Conservation (phyloP, 2,888 invertebrate genomes). For the Falcaria lacertinaria region DNA sequence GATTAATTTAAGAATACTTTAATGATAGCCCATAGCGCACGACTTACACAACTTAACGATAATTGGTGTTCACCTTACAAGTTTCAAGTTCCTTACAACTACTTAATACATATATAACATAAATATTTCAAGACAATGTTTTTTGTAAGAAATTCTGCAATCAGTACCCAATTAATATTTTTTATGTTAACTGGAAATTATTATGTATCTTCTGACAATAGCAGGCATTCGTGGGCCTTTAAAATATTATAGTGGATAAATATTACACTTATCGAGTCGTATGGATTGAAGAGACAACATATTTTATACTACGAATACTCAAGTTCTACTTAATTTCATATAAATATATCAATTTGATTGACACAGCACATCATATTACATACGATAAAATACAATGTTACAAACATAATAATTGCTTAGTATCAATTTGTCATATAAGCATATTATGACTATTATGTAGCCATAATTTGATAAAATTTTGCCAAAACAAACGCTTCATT, state of each 20-base stretch:
- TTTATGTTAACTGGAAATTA: neutral
- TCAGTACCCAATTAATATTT: too few species aligned
- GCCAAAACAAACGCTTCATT: slow-evolving; percentile 57
- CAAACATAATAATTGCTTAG: too few species aligned
- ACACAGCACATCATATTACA: slow-evolving; percentile 11
- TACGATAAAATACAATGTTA: slow-evolving; percentile 1
- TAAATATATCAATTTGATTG: slow-evolving; percentile 3
- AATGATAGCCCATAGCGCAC: slow-evolving; percentile 8
- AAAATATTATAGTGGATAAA: too few species aligned
- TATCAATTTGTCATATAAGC: too few species aligned
- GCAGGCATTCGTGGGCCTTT: too few species aligned
- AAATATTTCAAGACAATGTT: slow-evolving; percentile 1
- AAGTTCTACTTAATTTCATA: too few species aligned
- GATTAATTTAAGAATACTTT: slow-evolving; percentile 10
- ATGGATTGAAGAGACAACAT: too few species aligned
- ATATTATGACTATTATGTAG: neutral
- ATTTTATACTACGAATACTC: too few species aligned
- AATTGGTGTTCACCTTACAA: slow-evolving; percentile 62
- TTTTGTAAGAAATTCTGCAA: too few species aligned
- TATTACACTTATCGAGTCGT: too few species aligned
- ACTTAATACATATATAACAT: slow-evolving; percentile 6
- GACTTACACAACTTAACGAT: slow-evolving; percentile 22
- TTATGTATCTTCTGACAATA: too few species aligned
- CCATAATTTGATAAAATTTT: slow-evolving; percentile 11
- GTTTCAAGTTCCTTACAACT: slow-evolving; percentile 11